Conservation (phyloP, 2,888 invertebrate species). For the Baronia brevicornis region DNA sequence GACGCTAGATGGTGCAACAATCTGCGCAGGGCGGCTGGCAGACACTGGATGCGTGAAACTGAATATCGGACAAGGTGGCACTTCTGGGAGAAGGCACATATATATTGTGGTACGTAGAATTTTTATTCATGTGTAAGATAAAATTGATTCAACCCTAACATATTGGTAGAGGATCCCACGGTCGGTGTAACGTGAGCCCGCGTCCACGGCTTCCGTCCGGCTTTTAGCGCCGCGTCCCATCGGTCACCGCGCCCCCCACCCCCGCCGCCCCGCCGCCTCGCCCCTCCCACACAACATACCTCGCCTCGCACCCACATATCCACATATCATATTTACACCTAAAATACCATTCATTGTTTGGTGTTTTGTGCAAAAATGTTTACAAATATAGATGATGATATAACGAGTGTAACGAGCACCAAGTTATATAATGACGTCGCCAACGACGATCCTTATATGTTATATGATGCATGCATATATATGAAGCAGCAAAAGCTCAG, state of each 20-base stretch:
- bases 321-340: slow-evolving; percentile 18
- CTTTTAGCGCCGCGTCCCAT: slow-evolving; percentile 68
- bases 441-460: too few species aligned
- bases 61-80: too few species aligned
- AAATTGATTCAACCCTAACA: slow-evolving; percentile 42
- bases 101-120: neutral
- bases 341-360: slow-evolving; percentile 12
- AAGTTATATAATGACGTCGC: too few species aligned
- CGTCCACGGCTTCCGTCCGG: slow-evolving; percentile 73
- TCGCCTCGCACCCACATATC: slow-evolving; percentile 14
- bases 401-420: too few species aligned
- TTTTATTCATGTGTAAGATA: neutral
- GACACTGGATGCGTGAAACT: too few species aligned
- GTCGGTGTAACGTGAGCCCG: slow-evolving; percentile 65
- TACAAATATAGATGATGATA: too few species aligned
- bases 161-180: slow-evolving; percentile 66
- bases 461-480: too few species aligned
- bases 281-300: slow-evolving; percentile 21
- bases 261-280: slow-evolving; percentile 18
- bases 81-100: neutral
- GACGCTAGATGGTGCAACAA: too few species aligned
- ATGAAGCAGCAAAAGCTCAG: too few species aligned
- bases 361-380: slow-evolving; percentile 7
- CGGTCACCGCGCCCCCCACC: slow-evolving; percentile 31
- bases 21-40: too few species aligned